These are phyloP conservation scores for Mesoligia furuncula DNA, from an alignment of 2,888 invertebrate species.

Conservation along the genomic window DNA sequence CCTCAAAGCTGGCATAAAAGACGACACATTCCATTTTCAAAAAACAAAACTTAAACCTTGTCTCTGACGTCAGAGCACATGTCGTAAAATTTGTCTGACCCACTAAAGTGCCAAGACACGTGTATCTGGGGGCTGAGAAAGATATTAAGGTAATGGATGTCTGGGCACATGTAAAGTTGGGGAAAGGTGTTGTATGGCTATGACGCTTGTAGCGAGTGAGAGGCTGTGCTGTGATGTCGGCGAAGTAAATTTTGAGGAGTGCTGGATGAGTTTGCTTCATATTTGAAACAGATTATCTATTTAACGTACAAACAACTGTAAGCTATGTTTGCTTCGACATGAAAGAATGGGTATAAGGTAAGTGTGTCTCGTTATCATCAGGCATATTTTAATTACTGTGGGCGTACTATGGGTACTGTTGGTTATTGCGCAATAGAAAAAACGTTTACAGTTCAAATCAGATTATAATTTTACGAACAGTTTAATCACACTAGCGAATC, in stretches of 20 bases:
- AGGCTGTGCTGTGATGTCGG: neutral
- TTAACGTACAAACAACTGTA: no score
- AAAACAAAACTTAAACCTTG: conserved; percentile 27
- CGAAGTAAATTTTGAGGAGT: conserved; percentile 6
- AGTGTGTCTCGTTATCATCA: no score
- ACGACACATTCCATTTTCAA: neutral
- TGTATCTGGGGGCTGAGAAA: conserved; percentile 42
- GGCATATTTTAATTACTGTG: no score
- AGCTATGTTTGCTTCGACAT: no score
- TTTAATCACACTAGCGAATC: no score
- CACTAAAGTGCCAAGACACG: conserved; percentile 29
- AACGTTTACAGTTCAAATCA: no score
- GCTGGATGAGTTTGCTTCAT: neutral
- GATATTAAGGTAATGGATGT: conserved; percentile 55
- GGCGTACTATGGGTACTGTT: no score
- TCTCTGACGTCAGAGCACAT: conserved; percentile 19
- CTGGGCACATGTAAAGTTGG: conserved; percentile 26
- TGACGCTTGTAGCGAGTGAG: neutral
- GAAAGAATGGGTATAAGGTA: no score
- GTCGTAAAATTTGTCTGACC: conserved; percentile 56
- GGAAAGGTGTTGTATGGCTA: neutral
- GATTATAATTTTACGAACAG: no score
- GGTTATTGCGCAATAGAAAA: no score
- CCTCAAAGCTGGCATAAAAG: neutral
- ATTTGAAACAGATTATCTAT: neutral